Percentiles rank a stretch among this genome's conserved stretches.
These are phyloP conservation scores for Cheilosia soror DNA, from an alignment of 2,888 invertebrate species.

Conservation along the genomic window DNA sequence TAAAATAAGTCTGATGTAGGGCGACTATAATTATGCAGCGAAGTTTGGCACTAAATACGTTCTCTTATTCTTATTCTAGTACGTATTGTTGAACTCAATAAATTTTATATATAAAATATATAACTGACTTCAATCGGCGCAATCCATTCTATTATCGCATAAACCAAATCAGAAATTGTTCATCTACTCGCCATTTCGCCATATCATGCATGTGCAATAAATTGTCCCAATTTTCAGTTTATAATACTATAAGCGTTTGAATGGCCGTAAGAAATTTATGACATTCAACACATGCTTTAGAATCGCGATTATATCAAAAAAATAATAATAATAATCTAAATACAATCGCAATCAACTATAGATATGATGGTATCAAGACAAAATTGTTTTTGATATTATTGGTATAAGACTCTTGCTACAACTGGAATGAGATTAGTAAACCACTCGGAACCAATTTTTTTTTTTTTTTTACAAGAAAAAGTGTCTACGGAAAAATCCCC, in stretches of 20 bases:
- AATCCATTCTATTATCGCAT: background rate
- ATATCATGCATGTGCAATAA: background rate
- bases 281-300: background rate
- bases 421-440: slow-evolving; percentile 1
- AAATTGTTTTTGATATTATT: background rate
- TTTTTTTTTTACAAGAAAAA: slow-evolving; percentile 10
- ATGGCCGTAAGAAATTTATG: slow-evolving; percentile 3
- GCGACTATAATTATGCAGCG: no score
- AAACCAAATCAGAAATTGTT: background rate
- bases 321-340: background rate
- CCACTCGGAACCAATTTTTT: slow-evolving; percentile 2
- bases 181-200: background rate
- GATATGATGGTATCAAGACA: background rate
- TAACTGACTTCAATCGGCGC: background rate
- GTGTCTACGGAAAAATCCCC: slow-evolving; percentile 39
- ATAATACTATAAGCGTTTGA: background rate
- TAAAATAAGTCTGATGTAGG: no score
- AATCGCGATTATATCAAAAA: background rate
- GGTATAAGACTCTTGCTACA: background rate
- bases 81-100: no score
- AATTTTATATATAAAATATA: no score
- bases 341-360: background rate
- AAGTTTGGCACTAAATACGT: no score
- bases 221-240: background rate
- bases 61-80: no score